Conservation (phyloP, 2,888 invertebrate genomes). For the Rhingia campestris region DNA sequence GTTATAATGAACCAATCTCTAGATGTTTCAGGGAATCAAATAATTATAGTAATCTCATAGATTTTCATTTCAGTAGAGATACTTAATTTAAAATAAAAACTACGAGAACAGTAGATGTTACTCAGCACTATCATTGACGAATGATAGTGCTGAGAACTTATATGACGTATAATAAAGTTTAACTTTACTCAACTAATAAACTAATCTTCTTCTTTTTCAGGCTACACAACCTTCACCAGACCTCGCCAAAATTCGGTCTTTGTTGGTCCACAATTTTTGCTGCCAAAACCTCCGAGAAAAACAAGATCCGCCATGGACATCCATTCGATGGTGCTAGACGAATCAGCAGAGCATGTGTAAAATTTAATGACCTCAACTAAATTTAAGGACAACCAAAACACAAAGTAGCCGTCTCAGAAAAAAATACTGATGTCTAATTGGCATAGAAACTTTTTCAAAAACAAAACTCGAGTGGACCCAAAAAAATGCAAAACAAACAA, state of each 20-base stretch:
- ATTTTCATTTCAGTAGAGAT: too few relatives aligned
- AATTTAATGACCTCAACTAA: background rate
- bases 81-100: too few relatives aligned
- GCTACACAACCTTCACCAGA: conserved; percentile 81
- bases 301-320: conserved; percentile 93
- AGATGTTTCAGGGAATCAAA: too few relatives aligned
- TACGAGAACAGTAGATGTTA: too few relatives aligned
- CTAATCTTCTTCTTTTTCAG: conserved; percentile 82
- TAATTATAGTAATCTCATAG: too few relatives aligned
- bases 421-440: conserved; percentile 2
- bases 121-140: too few relatives aligned
- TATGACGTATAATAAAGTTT: too few relatives aligned
- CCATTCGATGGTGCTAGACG: conserved; percentile 87
- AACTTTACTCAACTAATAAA: too few relatives aligned
- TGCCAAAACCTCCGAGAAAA: conserved; percentile 88
- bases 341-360: conserved; percentile 81
- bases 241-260: conserved; percentile 93
- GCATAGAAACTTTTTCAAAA: conserved; percentile 9
- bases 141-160: too few relatives aligned
- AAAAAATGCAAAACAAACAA: conserved; percentile 46
- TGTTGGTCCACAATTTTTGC: conserved; percentile 88
- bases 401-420: conserved; percentile 35
- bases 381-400: conserved; percentile 3
- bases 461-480: conserved; percentile 59
- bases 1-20: too few relatives aligned